Base-by-base conservation (phyloP, 2,797 vertebrate genomes). In the Poecilia picta region DNA sequence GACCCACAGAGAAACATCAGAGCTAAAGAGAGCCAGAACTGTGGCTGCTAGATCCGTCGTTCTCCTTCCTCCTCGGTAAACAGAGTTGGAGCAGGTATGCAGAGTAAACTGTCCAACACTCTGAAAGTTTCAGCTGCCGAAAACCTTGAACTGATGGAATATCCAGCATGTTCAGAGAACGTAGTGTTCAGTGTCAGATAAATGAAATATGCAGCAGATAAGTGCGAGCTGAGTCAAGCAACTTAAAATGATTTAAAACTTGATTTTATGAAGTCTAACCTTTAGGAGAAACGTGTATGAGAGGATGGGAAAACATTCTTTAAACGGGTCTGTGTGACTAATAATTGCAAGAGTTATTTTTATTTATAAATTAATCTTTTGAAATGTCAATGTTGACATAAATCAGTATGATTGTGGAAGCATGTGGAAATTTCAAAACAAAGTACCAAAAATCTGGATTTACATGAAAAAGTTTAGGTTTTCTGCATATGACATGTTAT, bases 41-140 rank as follows among this genome's bases (percentile, higher is more conserved):
- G 72, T 25, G 47, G 74, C 49, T 70, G 28, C 53, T 3, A 57
- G 33, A 25, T n/a, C 72, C 74, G 70, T 72, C 68, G 12, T 43
- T 45, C 12, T 33, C 23, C n/a, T 64, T 62, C 46, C 51, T 62
- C 3, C 53, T 83, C 75, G 70, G 2, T 74, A 83, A 83, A 88
- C 74, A 89, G 6, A 28, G 18, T 39, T 78, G 77, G 72, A 55
- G 66, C 43, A 41, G 47, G 10, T 10, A 28, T 87, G 84, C 85
- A 88, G 85, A 84, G 71, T 76, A 85, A 88, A 88, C 75, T 16
- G n/a, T 51, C 33, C 57, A 75, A 64, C 46, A 33, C 46, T 73
- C 47, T 49, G 62, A 53, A 77, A 76, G 5, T 0, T 2, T 2
- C 41, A 33, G 66, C 49, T 28, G 45, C 33, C 23, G 23, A 46